phyloP scores from a whole-genome alignment of 2,888 invertebrate species.

The Eupeodes luniger region DNA sequence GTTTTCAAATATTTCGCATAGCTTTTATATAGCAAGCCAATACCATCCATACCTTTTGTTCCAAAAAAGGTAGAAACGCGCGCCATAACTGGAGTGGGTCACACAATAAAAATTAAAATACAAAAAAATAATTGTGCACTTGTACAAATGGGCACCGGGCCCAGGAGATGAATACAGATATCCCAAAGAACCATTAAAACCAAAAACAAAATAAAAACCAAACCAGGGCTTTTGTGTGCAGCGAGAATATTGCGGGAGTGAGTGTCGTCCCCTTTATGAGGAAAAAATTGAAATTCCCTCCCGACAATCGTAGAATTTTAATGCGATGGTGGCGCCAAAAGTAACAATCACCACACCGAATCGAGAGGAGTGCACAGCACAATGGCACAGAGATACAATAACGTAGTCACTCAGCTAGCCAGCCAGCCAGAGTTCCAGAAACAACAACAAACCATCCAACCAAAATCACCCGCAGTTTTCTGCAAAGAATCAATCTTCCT shows the following conservation, averaged over 20 bases:
- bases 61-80: conserved; percentile 12
- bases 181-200: conserved; percentile 22
- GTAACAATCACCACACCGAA: conserved; percentile 42
- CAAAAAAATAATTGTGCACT: conserved; percentile 59
- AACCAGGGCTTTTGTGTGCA: conserved; percentile 15
- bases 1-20: not conserved
- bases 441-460: not conserved
- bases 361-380: not conserved
- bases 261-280: conserved; percentile 36
- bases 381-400: not conserved
- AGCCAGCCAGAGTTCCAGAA: not conserved
- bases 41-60: not conserved
- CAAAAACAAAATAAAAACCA: not conserved
- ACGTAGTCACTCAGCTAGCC: not conserved
- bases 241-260: not conserved
- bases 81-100: conserved; percentile 18
- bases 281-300: conserved; percentile 64
- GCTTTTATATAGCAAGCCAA: not conserved
- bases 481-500: conserved; percentile 68
- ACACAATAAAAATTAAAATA: conserved; percentile 14
- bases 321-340: conserved; percentile 69
- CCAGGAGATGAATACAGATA: conserved; percentile 55
- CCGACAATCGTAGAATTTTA: conserved; percentile 70
- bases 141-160: conserved; percentile 49
- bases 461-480: conserved; percentile 43